Evolutionary conservation across 2,113 vertebrate species (phyloP), one percentile per base, ranked within the genome.

Genomic region (Alectura lathami): DNA sequence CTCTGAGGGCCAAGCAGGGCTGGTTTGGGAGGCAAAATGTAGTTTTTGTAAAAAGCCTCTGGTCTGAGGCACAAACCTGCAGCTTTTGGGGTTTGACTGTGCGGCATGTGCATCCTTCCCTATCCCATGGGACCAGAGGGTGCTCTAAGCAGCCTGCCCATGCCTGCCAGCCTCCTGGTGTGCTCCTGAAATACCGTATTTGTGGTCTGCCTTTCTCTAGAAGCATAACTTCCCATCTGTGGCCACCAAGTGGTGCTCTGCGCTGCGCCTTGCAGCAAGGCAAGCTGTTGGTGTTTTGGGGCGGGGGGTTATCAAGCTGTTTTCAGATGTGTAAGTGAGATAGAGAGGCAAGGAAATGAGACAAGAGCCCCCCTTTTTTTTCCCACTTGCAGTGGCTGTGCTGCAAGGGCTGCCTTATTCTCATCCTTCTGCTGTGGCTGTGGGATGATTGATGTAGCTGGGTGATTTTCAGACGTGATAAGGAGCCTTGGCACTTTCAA

Each of bases 181-280:
- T 4, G 2, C 63, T 42, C 8, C 83, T 30, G 34, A 17, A 73
- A 74, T 76, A 48, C 51, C 26, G 12, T 14, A 0, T 27, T 30
- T 30, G 47, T 20, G 27, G 10, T 29, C 0, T 8, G 21, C 13
- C 11, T 7, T 8, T n/a, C 27, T 34, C 43, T 3, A 13, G 17
- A 68, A 74, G 36, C 2, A 80, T 0, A 68, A 23, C 13, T 96
- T 96, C 69, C 92, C 90, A 80, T n/a, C 3, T 27, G 88, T 90
- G 67, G 62, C 96, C 95, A 96, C 91, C 91, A 20, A 96, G 95
- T 91, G 96, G 96, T 72, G 91, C 94, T 96, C 87, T 95, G 91
- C 7, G 0, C 95, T 93, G 83, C 40, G 30, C 68, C 82, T 86
- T 70, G 85, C 85, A 75, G 72, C 64, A 4, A 77, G 60, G 72